phyloP scores from a whole-genome alignment of 2,888 invertebrate species.

The Drosophila affinis region DNA sequence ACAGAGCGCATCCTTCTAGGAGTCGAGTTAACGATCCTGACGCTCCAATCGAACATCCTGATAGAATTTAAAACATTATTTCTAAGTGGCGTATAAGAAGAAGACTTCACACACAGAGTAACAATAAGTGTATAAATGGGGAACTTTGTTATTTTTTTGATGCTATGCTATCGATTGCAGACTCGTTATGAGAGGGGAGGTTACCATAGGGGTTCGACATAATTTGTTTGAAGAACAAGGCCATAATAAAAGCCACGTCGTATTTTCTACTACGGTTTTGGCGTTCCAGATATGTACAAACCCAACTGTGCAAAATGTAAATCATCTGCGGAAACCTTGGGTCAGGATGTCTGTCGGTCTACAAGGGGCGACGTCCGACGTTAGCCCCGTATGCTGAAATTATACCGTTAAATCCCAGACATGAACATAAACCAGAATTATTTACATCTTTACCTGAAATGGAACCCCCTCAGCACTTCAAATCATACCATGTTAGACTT shows the following conservation, averaged over 20 bases:
- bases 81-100: no score
- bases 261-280: slow-evolving; percentile 13
- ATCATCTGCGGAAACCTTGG: not conserved
- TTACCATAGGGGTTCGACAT: not conserved
- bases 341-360: slow-evolving; percentile 5
- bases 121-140: no score
- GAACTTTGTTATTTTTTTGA: not conserved
- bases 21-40: no score
- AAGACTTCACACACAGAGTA: no score
- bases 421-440: no score
- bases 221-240: not conserved
- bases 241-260: no score
- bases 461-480: no score
- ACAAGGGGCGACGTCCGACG: not conserved
- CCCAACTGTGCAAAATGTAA: slow-evolving; percentile 13
- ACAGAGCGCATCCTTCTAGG: no score
- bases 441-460: no score
- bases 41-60: no score
- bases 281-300: slow-evolving; percentile 1
- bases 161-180: not conserved
- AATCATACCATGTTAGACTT: not conserved
- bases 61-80: no score
- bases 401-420: no score
- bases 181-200: not conserved
- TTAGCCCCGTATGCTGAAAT: not conserved